These are phyloP conservation scores for Marcusenius ussheri DNA, from an alignment of 2,113 vertebrate genomes.

Conservation along the genomic window DNA sequence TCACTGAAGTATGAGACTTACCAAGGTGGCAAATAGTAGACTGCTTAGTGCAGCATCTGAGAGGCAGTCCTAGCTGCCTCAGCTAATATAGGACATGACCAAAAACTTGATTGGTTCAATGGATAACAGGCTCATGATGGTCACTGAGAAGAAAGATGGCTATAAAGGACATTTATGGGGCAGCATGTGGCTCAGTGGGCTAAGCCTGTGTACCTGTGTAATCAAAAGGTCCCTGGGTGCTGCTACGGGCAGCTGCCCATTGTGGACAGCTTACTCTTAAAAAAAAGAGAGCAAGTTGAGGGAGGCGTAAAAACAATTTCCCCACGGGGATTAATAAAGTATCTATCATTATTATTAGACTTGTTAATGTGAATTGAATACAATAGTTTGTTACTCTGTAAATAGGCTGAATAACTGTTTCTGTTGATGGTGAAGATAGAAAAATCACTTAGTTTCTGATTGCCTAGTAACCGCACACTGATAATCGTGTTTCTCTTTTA, in stretches of 20 bases:
- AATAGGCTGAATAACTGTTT: neutral
- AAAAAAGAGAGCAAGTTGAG: no score
- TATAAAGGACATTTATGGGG: no score
- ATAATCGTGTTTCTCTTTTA: neutral
- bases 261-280: no score
- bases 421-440: neutral
- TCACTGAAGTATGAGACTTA: neutral
- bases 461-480: neutral
- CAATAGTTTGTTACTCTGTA: neutral
- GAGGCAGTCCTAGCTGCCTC: neutral
- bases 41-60: neutral
- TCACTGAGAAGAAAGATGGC: neutral
- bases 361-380: neutral
- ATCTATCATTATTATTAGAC: neutral
- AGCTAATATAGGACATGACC: neutral
- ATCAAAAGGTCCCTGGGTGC: no score
- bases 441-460: neutral
- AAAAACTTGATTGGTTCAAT: neutral
- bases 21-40: neutral
- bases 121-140: neutral
- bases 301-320: no score
- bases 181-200: no score
- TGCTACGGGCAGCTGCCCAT: no score
- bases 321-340: no score
- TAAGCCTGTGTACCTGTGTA: no score